Evolutionary conservation across 2,888 invertebrate genomes (phyloP), one percentile per base, ranked within the genome.

Genomic region (Eilema sororculum): DNA sequence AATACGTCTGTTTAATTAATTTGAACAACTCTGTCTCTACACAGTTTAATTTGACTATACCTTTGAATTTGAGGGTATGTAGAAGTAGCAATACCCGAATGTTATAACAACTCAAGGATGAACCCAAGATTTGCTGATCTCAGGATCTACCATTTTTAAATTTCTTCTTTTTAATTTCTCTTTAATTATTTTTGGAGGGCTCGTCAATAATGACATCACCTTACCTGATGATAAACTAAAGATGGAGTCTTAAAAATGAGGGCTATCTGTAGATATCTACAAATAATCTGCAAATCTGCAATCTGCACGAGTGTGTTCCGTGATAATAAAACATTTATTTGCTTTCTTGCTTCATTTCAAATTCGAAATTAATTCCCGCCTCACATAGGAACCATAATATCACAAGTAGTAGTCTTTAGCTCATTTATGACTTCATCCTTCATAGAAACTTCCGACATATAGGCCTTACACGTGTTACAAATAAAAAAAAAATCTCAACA

Each of bases 1-100:
- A 57, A 68, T 68, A 56, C 25, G 10, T 41, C 61, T 16, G 30
- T 67, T 61, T 41, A 61, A 60, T 61, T 61, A 52, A 61, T 61
- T 28, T 46, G 12, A 2, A 16, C 28, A 64, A 13, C 28, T 28
- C 9, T 13, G 6, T 10, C 12, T 28, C n/a, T 13, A 10, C 20
- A 52, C n/a, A 41, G 62, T 24, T 62, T 20, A 65, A 65, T 65
- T 65, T 65, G 28, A n/a, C n/a, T 65, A 65, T n/a, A n/a, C 20
- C 46, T 46, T n/a, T n/a, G n/a, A 5, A 9, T 13, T 46, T 10
- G 25, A 22, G 12, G 24, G 25, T 58, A 58, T 13, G 58, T 25
- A 25, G 13, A 12, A 6, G 25, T 58, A 12, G 22, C 4, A 8
- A 22, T 12, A 41, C 1, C 20, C 6, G 46, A 46, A 46, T 46